Percentiles rank a stretch among this genome's conserved stretches.
Conservation (phyloP, 2,888 invertebrate genomes). For the Tricholauxania praeusta region DNA sequence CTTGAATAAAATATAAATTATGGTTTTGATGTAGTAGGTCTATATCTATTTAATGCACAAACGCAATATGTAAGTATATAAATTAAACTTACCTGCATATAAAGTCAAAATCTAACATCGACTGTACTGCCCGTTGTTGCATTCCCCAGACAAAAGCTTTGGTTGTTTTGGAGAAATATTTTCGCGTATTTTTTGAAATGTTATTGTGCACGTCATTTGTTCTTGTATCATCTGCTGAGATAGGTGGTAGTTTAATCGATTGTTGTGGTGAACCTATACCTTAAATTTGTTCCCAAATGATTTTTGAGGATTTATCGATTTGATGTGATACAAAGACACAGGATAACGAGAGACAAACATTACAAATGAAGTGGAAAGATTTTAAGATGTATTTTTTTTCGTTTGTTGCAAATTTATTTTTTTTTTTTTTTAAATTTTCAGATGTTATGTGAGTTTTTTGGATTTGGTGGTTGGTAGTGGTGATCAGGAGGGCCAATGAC, state of each 20-base stretch:
- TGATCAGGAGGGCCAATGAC: conserved; percentile 46
- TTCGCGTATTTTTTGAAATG: conserved; percentile 62
- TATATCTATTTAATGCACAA: too few relatives aligned
- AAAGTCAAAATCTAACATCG: conserved; percentile 68
- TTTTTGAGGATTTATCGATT: conserved; percentile 47
- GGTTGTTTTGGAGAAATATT: conserved; percentile 85
- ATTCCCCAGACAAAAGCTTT: conserved; percentile 99
- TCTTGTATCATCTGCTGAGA: conserved; percentile 66
- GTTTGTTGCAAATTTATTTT: conserved; percentile 5
- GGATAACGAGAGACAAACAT: conserved; percentile 30
- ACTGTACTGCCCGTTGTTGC: conserved; percentile 95
- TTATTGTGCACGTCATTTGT: conserved; percentile 55
- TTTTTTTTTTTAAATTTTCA: conserved; percentile 21
- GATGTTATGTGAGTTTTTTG: conserved; percentile 32
- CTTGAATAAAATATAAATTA: too few relatives aligned
- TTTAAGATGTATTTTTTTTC: conserved; percentile 17
- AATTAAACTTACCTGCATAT: conserved; percentile 64
- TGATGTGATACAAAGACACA: conserved; percentile 42
- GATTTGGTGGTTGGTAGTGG: conserved; percentile 40
- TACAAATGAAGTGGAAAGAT: conserved; percentile 39
- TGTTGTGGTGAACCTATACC: conserved; percentile 65
- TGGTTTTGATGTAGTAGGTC: too few relatives aligned
- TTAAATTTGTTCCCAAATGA: conserved; percentile 50
- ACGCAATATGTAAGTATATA: too few relatives aligned
- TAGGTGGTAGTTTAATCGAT: conserved; percentile 69